A percentile compares a stretch with the other conserved stretches of the same genome.
Evolutionary conservation across 2,888 invertebrate species (phyloP).

Genomic region (Petrophora chlorosata): DNA sequence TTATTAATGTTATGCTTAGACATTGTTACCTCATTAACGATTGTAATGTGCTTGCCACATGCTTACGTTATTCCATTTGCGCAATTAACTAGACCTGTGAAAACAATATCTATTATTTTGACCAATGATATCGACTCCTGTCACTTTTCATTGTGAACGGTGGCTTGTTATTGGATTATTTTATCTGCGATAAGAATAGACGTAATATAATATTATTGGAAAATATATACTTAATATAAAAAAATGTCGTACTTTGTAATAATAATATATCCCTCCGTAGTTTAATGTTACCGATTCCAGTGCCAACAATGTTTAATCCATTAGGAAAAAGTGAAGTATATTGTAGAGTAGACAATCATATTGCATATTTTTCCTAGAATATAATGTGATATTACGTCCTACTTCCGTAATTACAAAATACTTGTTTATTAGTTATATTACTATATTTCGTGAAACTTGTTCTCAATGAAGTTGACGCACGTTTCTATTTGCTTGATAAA

Average conservation of each 20-base stretch:
- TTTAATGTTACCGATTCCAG: too few relatives aligned
- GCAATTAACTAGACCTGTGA: slow-evolving; percentile 9
- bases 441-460: slow-evolving; percentile 14
- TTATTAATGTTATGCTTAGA: background rate
- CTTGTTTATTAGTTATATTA: slow-evolving; percentile 9
- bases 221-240: too few relatives aligned
- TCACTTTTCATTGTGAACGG: slow-evolving; percentile 27
- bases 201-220: too few relatives aligned
- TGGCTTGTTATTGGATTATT: slow-evolving; percentile 33
- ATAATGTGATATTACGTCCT: background rate
- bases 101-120: slow-evolving; percentile 1
- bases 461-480: slow-evolving; percentile 30
- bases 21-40: background rate
- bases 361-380: background rate
- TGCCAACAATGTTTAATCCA: too few relatives aligned
- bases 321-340: background rate
- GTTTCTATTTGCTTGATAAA: slow-evolving; percentile 26
- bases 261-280: too few relatives aligned
- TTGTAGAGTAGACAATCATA: background rate
- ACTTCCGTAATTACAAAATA: slow-evolving; percentile 23
- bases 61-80: slow-evolving; percentile 11
- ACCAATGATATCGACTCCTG: slow-evolving; percentile 26
- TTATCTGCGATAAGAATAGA: slow-evolving; percentile 38
- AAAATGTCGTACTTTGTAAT: too few relatives aligned
- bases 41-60: slow-evolving; percentile 11